Evolutionary conservation across 2,888 invertebrate genomes (phyloP), one percentile per base, ranked within the genome.

Genomic region (Callimorpha dominula): DNA sequence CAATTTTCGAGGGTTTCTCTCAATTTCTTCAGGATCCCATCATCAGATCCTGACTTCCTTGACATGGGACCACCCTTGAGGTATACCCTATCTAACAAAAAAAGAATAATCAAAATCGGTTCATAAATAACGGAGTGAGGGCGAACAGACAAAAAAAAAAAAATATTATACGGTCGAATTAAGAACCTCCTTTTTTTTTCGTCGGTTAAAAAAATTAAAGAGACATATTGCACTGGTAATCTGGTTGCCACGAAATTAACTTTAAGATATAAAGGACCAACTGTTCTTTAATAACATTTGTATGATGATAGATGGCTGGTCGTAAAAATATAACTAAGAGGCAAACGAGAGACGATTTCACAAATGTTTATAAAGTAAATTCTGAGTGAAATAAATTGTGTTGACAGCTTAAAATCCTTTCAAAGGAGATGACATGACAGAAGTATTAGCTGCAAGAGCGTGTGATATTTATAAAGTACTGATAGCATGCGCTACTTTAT

Each of bases 381-480:
- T 60, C 31, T 60, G 31, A 60, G 14, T 67, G 50, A 63, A 69
- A 70, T 64, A 70, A 70, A 70, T 64, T 64, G 64, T 70, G 70
- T 42, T 70, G 70, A 70, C 62, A 68, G 42, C 42, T 64, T 64
- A 64, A 70, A 64, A 43, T 64, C 43, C 42, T 71, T 78, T 75
- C 68, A 74, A 78, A 76, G 71, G 77, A 50, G 71, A 62, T 65
- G 67, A 42, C 42, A 66, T 42, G 62, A 69, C 49, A 46, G 52
- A 62, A 46, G 60, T 60, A 62, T 62, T 31, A 40, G 12, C 20
- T 43, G 60, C 15, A 17, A 40, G n/a, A 68, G 46, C 43, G 49
- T 20, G 14, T 43, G 57, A 43, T 68, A 68, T 68, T 62, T 68
- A 60, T 67, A 54, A 54, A n/a, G 50, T 42, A 11, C 8, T 15